Evolutionary conservation across 2,888 invertebrate species (phyloP), one percentile per base, ranked within the genome.

Genomic region (Drosophila nigricruria): DNA sequence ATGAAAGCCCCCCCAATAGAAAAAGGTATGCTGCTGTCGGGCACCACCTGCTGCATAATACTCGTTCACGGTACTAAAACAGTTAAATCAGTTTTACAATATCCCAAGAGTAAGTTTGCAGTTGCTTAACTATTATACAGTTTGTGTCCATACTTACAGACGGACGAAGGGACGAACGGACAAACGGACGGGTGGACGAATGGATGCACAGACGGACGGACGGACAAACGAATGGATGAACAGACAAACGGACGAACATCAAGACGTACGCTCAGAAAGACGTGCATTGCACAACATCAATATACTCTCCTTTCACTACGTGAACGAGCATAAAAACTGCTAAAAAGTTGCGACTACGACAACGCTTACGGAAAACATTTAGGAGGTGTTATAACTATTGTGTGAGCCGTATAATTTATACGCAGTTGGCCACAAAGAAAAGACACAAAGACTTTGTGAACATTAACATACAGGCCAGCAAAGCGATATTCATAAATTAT

Each of bases 321-420:
- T 47, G n/a, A 47, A n/a, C 25, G 47, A 10, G 27, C 27, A 27
- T n/a, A 27, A 10, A 38, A 36, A 12, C 36, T 27, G 23, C 38
- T 49, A 50, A 49, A 64, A 34, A 20, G 40, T 47, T 45, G 34
- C 60, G 25, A 18, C n/a, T 30, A 47, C 42, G 69, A 36, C 63
- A 58, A 60, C 69, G 72, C 58, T 76, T 70, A 67, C 74, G 75
- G 84, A 69, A 49, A 76, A 71, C 85, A 69, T 85, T 84, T 88
- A 80, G 88, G 79, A 88, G 82, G 88, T 88, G 88, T 81, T 83
- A 83, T 73, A 32, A 69, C 82, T 85, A 73, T 76, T 88, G 71
- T 76, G 45, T 18, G 50, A 27, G 64, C 27, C 65, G 65, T 73
- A 78, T 85, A 88, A 84, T 79, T 85, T 84, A 85, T 88, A 73